Evolutionary conservation across 64 coral and sea anemone genomes (phyloP).

Genomic region (Porites australiensis): DNA sequence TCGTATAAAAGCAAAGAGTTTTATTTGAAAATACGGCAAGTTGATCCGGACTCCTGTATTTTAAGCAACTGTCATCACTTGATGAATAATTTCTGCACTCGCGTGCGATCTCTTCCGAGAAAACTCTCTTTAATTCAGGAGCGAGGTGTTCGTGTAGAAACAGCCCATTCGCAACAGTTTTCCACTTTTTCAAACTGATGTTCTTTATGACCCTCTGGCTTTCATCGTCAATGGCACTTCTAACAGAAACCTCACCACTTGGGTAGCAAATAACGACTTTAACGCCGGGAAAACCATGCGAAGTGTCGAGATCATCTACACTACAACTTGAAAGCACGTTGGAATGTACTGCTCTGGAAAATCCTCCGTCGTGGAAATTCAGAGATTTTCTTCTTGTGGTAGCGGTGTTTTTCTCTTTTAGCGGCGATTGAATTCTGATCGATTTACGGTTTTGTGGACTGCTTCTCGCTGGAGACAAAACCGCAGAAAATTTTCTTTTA

Average conservation of each 20-base stretch:
- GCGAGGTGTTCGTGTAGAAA: conserved; percentile 20
- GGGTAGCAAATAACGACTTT: conserved; percentile 53
- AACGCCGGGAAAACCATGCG: background rate
- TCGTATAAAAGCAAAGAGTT: conserved; percentile 21
- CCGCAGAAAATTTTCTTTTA: background rate
- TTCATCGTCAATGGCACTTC: conserved; percentile 14
- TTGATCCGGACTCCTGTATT: no score
- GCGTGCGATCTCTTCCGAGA: background rate
- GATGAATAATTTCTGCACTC: conserved; percentile 6
- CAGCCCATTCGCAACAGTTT: conserved; percentile 25
- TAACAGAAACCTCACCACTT: conserved; percentile 29
- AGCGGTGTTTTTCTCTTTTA: background rate
- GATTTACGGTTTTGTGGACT: background rate
- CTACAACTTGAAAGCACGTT: background rate
- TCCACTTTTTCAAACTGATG: conserved; percentile 47
- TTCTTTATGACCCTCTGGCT: conserved; percentile 45
- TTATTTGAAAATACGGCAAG: conserved; percentile 46
- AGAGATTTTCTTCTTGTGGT: background rate
- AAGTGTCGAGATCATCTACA: background rate
- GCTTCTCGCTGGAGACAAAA: background rate
- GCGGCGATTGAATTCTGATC: background rate
- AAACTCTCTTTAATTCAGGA: conserved; percentile 35
- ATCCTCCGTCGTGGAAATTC: background rate
- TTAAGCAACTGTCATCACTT: conserved; percentile 22
- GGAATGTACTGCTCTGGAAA: background rate